These are phyloP conservation scores for Anguilla japonica DNA, from an alignment of 2,113 vertebrate genomes.

Conservation along the genomic window DNA sequence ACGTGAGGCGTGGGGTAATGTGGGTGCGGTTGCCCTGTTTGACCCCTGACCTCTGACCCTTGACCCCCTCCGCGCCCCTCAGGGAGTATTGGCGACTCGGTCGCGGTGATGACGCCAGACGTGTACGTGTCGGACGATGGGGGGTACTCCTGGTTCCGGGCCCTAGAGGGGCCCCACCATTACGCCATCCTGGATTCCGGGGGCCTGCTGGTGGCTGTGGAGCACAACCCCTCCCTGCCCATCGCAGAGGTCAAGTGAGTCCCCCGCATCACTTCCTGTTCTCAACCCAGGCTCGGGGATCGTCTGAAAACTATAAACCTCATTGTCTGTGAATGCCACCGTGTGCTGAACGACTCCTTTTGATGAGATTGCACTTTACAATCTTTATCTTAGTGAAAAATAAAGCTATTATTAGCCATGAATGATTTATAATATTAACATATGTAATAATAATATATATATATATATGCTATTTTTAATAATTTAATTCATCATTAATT, in stretches of 20 bases:
- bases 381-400: not conserved
- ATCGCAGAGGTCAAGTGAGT: constrained; percentile 83
- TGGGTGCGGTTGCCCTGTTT: not conserved
- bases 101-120: constrained; percentile 81
- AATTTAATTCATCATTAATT: too few species aligned
- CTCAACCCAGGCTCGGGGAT: not conserved
- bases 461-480: too few species aligned
- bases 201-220: constrained; percentile 85
- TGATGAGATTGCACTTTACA: too few species aligned
- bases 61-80: constrained; percentile 11
- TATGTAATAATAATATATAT: too few species aligned
- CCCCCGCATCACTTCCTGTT: not conserved
- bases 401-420: too few species aligned
- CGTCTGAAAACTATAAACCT: too few species aligned
- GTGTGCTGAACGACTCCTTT: too few species aligned
- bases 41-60: not conserved
- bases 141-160: constrained; percentile 85
- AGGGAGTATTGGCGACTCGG: constrained; percentile 87
- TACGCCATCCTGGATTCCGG: constrained; percentile 93
- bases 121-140: constrained; percentile 92
- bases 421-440: too few species aligned
- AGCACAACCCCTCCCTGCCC: constrained; percentile 70
- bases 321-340: too few species aligned
- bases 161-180: constrained; percentile 85
- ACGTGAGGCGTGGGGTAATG: not conserved